Base-by-base conservation (phyloP, 2,113 vertebrate genomes). In the Origma solitaria region DNA sequence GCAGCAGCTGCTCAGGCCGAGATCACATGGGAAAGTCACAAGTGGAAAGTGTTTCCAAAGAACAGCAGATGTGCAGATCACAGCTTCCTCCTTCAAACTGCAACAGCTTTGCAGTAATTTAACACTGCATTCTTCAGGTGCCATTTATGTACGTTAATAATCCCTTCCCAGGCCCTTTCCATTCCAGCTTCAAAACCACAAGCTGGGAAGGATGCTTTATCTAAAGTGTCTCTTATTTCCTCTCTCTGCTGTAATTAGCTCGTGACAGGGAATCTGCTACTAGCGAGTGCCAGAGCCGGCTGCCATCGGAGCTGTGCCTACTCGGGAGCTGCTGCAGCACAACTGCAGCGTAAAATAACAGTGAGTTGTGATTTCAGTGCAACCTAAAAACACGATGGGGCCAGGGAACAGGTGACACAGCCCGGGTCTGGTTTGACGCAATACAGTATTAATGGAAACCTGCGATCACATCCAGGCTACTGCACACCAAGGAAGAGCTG, bases 121-220 rank as follows among this genome's bases (percentile, higher is more conserved):
- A 96, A 93, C 90, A 84, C 77, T 3, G 11, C 91, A 72, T 94
- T 96, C 95, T 95, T 94, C 96, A 97, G 95, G 94, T 92, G 90
- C 95, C 90, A 73, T 92, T 93, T 78, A 31, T 61, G 69, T 11
- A 68, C 21, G 3, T 86, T 71, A 92, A 94, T 93, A 95, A 96
- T 90, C 90, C 82, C 80, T 86, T 90, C 93, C 94, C 95, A 90
- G 88, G 89, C 90, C 92, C 53, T 85, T 97, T 88, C 88, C 83
- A 82, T 58, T 77, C 90, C 94, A 91, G 92, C 90, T 84, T 92
- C 93, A 90, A 56, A 83, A 95, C 62, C 90, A 82, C 92, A 89
- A 77, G 94, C 94, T 85, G 90, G 53, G 83, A 93, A 95, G 75
- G 93, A 92, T 87, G 77, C 47, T 82, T 77, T 96, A 83, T 45